These are phyloP conservation scores for Phasianus colchicus DNA, from an alignment of 2,113 vertebrate species.

Conservation along the genomic window DNA sequence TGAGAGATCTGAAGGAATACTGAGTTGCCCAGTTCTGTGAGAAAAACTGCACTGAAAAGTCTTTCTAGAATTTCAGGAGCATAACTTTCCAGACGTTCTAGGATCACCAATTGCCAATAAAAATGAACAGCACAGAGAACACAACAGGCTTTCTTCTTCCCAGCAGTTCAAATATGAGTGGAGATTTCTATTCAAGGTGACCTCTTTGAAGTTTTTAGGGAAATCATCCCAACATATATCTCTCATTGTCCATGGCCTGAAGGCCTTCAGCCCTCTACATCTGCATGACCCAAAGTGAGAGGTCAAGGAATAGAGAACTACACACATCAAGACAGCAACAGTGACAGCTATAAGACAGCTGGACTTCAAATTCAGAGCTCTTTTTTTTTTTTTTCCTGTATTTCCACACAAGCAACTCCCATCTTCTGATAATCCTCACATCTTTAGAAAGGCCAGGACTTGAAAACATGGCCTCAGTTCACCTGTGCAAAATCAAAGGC, in stretches of 20 bases:
- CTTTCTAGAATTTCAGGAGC: background rate
- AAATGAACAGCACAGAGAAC: background rate
- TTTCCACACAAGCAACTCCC: constrained; percentile 9
- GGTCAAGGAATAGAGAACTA: background rate
- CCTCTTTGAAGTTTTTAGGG: background rate
- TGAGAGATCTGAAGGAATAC: background rate
- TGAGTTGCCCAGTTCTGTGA: background rate
- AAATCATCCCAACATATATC: background rate
- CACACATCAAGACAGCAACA: background rate
- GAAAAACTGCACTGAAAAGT: background rate
- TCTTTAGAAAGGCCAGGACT: background rate
- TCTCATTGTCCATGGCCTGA: background rate
- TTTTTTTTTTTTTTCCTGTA: background rate
- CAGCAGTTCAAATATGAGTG: background rate
- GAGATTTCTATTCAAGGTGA: background rate
- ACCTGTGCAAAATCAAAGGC: background rate
- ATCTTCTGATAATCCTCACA: background rate
- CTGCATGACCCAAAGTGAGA: background rate
- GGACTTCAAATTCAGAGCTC: background rate
- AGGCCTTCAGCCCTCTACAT: background rate
- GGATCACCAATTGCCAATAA: background rate
- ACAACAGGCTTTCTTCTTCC: background rate
- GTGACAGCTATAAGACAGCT: background rate
- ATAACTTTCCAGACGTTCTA: background rate
- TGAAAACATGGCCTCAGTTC: background rate